Evolutionary conservation across 2,888 invertebrate genomes (phyloP).

Genomic region (Galerucella pusilla): DNA sequence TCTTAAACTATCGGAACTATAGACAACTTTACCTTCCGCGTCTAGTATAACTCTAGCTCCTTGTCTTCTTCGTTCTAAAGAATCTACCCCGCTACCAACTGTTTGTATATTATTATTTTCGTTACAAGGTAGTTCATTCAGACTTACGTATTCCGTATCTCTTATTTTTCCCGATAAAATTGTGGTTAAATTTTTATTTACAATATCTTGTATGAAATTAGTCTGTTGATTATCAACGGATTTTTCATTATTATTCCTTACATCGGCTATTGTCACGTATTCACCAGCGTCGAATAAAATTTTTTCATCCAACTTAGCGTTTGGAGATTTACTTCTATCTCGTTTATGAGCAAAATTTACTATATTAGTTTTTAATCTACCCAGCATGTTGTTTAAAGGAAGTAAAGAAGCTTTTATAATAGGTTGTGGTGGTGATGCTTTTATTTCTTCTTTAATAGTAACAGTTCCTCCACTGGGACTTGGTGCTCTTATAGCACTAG

Average conservation of each 20-base stretch:
- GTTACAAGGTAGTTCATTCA: slow-evolving; percentile 78
- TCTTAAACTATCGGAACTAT: slow-evolving; percentile 87
- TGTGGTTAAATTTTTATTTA: slow-evolving; percentile 72
- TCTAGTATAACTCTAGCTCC: slow-evolving; percentile 86
- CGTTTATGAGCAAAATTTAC: slow-evolving; percentile 56
- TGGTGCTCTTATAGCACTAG: slow-evolving; percentile 55
- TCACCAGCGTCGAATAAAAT: slow-evolving; percentile 73
- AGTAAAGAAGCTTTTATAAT: slow-evolving; percentile 66
- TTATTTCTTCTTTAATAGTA: slow-evolving; percentile 50
- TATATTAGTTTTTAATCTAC: slow-evolving; percentile 70
- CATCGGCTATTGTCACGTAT: slow-evolving; percentile 88
- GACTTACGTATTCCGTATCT: slow-evolving; percentile 82
- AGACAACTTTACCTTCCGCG: slow-evolving; percentile 88
- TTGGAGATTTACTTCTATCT: slow-evolving; percentile 68
- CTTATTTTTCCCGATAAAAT: slow-evolving; percentile 71
- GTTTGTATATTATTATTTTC: slow-evolving; percentile 50
- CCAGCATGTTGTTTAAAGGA: slow-evolving; percentile 80
- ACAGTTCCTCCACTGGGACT: slow-evolving; percentile 63
- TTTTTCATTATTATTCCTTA: slow-evolving; percentile 82
- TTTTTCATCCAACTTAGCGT: slow-evolving; percentile 51
- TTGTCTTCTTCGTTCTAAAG: slow-evolving; percentile 69
- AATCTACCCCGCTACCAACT: slow-evolving; percentile 58
- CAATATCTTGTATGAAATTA: slow-evolving; percentile 69
- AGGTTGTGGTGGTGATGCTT: slow-evolving; percentile 53
- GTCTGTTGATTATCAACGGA: slow-evolving; percentile 68